Evolutionary conservation across 2,888 invertebrate genomes (phyloP).

Genomic region (Rotaria macrura): DNA sequence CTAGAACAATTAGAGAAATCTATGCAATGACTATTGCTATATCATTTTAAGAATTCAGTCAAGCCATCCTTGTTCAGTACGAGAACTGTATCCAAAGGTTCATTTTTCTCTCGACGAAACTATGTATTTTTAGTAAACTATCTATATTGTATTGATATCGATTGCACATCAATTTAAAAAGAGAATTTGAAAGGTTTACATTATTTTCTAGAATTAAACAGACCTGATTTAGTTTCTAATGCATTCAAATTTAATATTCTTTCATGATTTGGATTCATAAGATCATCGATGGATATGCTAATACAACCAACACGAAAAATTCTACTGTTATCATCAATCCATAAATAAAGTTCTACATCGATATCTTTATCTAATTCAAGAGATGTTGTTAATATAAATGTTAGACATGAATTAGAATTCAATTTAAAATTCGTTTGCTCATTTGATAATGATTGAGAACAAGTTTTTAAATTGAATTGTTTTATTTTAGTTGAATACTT

Average conservation of each 20-base stretch:
- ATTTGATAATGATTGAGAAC: not conserved
- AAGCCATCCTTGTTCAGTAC: too few species aligned
- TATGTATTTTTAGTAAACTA: too few species aligned
- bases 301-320: not conserved
- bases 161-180: too few species aligned
- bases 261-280: not conserved
- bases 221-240: not conserved
- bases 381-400: not conserved
- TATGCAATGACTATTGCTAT: too few species aligned
- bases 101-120: too few species aligned
- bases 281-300: not conserved
- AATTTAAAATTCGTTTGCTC: not conserved
- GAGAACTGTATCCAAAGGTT: too few species aligned
- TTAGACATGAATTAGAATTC: not conserved
- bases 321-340: not conserved
- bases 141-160: too few species aligned
- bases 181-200: not conserved
- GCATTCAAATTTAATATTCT: not conserved
- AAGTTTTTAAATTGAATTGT: not conserved
- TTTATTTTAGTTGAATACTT: not conserved
- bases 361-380: not conserved
- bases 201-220: not conserved
- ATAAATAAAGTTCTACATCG: not conserved
- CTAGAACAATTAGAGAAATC: too few species aligned
- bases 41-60: too few species aligned